Conservation (phyloP, 2,888 invertebrate species). For the Eueremaeus valkanovi region DNA sequence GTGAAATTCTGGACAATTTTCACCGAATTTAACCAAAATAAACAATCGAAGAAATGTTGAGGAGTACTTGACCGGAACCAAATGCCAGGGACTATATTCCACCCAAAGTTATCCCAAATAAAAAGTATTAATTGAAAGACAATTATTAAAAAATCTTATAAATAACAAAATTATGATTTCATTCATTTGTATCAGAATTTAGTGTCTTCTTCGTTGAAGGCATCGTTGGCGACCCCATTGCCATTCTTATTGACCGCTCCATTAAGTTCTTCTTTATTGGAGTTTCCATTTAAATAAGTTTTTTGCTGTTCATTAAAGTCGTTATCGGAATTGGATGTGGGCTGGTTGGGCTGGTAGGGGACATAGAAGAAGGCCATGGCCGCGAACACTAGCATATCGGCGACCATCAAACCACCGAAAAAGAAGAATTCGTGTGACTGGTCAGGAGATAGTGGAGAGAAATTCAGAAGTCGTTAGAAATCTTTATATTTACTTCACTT, state of each 20-base stretch:
- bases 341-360: slow-evolving; percentile 15
- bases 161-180: not conserved
- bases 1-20: too few relatives aligned
- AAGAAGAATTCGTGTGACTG: slow-evolving; percentile 79
- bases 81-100: too few relatives aligned
- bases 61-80: too few relatives aligned
- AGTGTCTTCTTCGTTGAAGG: slow-evolving; percentile 10
- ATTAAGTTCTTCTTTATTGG: not conserved
- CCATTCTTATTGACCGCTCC: not conserved
- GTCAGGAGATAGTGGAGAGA: too few relatives aligned
- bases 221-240: slow-evolving; percentile 6
- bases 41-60: too few relatives aligned
- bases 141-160: too few relatives aligned
- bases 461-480: not conserved
- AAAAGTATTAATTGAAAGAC: too few relatives aligned
- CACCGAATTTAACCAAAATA: too few relatives aligned
- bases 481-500: not conserved
- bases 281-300: not conserved
- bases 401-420: slow-evolving; percentile 77
- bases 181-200: not conserved
- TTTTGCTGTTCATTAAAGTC: slow-evolving; percentile 21
- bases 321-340: not conserved
- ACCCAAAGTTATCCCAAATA: too few relatives aligned
- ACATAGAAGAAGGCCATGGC: slow-evolving; percentile 72
- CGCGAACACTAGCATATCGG: slow-evolving; percentile 76